A percentile compares a stretch with the other conserved stretches of the same genome.
Evolutionary conservation across 2,113 vertebrate species (phyloP).

Genomic region (Tylochromis polylepis): DNA sequence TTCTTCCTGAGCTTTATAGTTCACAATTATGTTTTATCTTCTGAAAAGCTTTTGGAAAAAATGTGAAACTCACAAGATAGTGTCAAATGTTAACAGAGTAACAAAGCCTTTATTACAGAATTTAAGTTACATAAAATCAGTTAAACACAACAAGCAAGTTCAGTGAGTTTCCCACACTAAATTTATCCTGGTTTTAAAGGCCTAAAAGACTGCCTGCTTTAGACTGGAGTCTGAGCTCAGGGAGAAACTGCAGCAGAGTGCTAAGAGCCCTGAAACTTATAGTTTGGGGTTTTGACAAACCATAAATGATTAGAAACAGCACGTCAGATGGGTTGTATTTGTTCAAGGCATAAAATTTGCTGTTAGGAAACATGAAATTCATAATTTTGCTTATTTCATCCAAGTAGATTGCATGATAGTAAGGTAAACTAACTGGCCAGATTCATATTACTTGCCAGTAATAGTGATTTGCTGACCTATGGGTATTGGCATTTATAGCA

Average conservation of each 20-base stretch:
- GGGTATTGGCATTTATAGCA: background rate
- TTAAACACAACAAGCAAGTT: background rate
- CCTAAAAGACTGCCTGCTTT: background rate
- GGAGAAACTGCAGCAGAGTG: background rate
- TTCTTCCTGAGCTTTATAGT: background rate
- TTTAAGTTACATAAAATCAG: background rate
- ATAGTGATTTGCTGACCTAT: background rate
- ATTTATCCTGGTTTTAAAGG: background rate
- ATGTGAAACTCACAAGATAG: background rate
- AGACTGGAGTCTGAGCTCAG: background rate
- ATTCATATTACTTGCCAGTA: background rate
- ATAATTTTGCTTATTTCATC: background rate
- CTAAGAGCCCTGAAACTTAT: background rate
- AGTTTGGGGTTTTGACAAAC: background rate
- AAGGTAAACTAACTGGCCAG: background rate
- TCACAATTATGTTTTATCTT: background rate
- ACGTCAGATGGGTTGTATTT: background rate
- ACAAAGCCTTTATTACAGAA: background rate
- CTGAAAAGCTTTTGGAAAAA: background rate
- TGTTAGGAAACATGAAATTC: background rate
- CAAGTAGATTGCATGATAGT: background rate
- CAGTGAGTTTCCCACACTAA: background rate
- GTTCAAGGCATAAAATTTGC: background rate
- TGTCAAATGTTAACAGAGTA: background rate
- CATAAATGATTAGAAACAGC: constrained; percentile 22